These are phyloP conservation scores for Carcinoscorpius rotundicauda DNA, from an alignment of 1,140 invertebrate species.

Conservation along the genomic window DNA sequence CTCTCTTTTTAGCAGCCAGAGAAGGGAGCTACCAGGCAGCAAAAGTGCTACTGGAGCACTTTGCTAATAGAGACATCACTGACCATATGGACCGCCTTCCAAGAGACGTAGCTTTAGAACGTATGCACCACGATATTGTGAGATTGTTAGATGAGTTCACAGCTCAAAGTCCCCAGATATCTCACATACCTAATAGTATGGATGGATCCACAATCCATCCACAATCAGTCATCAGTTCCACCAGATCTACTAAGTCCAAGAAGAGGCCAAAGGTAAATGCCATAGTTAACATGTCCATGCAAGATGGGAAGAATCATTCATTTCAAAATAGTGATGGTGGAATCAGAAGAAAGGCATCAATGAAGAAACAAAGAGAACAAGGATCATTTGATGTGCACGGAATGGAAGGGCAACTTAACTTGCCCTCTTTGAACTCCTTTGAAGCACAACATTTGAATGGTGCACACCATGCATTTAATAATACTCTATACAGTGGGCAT, in stretches of 20 bases:
- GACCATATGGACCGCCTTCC: conserved; percentile 96
- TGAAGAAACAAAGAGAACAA: conserved; percentile 16
- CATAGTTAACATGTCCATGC: conserved; percentile 21
- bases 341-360: conserved; percentile 10
- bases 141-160: conserved; percentile 83
- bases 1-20: conserved; percentile 82
- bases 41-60: conserved; percentile 76
- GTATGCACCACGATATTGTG: conserved; percentile 87
- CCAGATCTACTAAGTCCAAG: conserved; percentile 54
- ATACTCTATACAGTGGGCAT: conserved; percentile 24
- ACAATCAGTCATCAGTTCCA: conserved; percentile 42
- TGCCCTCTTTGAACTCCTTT: conserved; percentile 27
- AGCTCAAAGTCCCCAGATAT: conserved; percentile 57
- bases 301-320: conserved; percentile 4
- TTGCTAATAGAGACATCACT: conserved; percentile 90
- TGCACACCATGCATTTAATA: conserved; percentile 34
- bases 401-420: conserved; percentile 18
- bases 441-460: conserved; percentile 8
- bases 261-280: conserved; percentile 45
- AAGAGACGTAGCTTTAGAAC: conserved; percentile 77
- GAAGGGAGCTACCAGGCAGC: conserved; percentile 89
- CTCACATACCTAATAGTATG: conserved; percentile 39
- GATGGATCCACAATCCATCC: conserved; percentile 59
- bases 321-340: conserved; percentile 1
- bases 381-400: conserved; percentile 21